A percentile compares a stretch with the other conserved stretches of the same genome.
phyloP scores from a whole-genome alignment of 1,140 invertebrate genomes.

The Lepidurus apus region DNA sequence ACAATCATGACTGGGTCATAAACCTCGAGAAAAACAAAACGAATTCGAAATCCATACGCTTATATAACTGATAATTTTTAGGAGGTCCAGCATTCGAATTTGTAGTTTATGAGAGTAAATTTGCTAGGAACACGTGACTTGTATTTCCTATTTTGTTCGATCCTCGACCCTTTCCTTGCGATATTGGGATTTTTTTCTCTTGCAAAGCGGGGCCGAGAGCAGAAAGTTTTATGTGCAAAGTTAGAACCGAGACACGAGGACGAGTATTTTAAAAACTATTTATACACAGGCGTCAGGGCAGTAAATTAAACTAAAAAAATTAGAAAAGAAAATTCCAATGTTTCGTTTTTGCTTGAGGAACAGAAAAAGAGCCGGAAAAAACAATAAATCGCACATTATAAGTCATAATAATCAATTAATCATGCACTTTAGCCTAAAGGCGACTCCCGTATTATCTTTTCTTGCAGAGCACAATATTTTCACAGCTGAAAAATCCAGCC shows the following conservation, averaged over 20 bases:
- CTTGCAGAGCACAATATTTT: constrained; percentile 1
- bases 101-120: neutral
- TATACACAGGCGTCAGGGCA: constrained; percentile 20
- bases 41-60: no score
- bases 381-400: neutral
- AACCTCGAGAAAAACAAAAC: no score
- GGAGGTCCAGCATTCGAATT: neutral
- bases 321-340: neutral
- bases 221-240: constrained; percentile 12
- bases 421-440: constrained; percentile 18
- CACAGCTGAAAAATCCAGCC: constrained; percentile 13
- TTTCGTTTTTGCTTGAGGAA: neutral
- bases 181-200: neutral
- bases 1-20: no score
- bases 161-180: neutral
- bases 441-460: neutral
- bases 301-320: constrained; percentile 8
- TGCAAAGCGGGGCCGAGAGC: neutral
- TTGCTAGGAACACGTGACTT: constrained; percentile 17
- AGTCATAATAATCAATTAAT: neutral
- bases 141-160: constrained; percentile 22
- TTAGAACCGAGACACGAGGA: constrained; percentile 12
- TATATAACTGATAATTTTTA: no score
- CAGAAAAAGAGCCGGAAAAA: neutral
- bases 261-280: constrained; percentile 22